These are phyloP conservation scores for Heliconius hermathena DNA, from an alignment of 1,140 invertebrate species.

Conservation along the genomic window DNA sequence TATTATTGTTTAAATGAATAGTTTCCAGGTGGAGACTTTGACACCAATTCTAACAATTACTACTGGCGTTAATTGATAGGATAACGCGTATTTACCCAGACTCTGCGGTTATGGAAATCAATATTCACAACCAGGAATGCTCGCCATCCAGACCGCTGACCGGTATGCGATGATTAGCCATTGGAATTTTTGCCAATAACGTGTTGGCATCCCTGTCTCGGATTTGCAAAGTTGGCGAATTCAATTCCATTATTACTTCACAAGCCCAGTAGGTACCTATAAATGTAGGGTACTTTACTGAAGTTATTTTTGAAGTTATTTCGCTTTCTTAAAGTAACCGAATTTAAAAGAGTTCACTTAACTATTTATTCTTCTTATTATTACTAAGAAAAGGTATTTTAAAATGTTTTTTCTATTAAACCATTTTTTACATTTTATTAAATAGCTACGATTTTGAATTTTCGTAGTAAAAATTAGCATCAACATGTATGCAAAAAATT, in stretches of 20 bases:
- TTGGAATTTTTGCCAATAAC: constrained; percentile 31
- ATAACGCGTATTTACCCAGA: neutral
- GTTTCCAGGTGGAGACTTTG: too few species aligned
- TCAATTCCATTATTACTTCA: neutral
- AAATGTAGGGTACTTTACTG: neutral
- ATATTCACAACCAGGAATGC: neutral
- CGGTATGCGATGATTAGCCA: constrained; percentile 30
- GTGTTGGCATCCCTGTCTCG: constrained; percentile 12
- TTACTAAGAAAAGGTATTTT: neutral
- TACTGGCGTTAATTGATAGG: neutral
- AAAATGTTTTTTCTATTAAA: neutral
- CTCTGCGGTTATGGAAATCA: neutral
- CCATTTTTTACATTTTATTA: too few species aligned
- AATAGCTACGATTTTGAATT: too few species aligned
- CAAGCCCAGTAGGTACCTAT: neutral
- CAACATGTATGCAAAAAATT: too few species aligned
- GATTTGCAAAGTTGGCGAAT: constrained; percentile 2
- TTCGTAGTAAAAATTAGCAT: too few species aligned
- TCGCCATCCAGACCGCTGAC: neutral
- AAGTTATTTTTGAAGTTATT: neutral
- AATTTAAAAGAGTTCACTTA: neutral
- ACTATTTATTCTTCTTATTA: neutral
- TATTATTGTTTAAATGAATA: too few species aligned
- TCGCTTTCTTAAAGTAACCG: neutral
- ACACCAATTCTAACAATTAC: neutral